phyloP scores from a whole-genome alignment of 1,140 invertebrate genomes.

The Drosophila subpulchrella region DNA sequence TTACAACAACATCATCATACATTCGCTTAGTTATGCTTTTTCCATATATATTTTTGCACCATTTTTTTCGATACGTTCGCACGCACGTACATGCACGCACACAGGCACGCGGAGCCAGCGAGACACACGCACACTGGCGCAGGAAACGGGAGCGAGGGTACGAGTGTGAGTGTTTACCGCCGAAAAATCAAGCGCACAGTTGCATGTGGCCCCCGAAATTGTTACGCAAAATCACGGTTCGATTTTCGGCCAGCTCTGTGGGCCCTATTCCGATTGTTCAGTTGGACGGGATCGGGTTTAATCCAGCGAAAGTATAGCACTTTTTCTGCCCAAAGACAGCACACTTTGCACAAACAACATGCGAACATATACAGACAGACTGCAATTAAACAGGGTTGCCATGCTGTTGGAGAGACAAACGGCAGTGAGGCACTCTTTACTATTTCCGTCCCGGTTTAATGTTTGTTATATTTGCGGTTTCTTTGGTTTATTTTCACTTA shows the following conservation, averaged over 20 bases:
- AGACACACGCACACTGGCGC: conserved; percentile 53
- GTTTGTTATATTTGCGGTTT: background rate
- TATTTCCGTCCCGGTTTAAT: background rate
- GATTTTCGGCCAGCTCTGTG: conserved; percentile 5
- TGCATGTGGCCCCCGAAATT: conserved; percentile 70
- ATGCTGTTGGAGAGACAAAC: conserved; percentile 21
- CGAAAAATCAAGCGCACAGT: conserved; percentile 82
- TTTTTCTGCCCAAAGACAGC: conserved; percentile 52
- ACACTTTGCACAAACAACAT: conserved; percentile 80
- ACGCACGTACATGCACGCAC: conserved; percentile 77
- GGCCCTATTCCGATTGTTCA: background rate
- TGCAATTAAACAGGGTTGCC: conserved; percentile 80
- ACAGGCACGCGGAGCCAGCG: conserved; percentile 50
- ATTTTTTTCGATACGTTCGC: conserved; percentile 84
- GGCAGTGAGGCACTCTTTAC: no score
- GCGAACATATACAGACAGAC: conserved; percentile 78
- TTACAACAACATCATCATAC: conserved; percentile 20
- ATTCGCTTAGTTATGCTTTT: conserved; percentile 62
- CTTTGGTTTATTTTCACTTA: background rate
- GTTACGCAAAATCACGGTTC: conserved; percentile 68
- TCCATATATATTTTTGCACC: conserved; percentile 78
- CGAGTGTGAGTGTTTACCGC: conserved; percentile 82
- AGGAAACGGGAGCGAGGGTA: conserved; percentile 68
- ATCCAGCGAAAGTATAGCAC: conserved; percentile 14
- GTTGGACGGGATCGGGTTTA: conserved; percentile 1